Evolutionary conservation across 2,113 vertebrate species (phyloP), one percentile per base, ranked within the genome.

Genomic region (Lathamus discolor): DNA sequence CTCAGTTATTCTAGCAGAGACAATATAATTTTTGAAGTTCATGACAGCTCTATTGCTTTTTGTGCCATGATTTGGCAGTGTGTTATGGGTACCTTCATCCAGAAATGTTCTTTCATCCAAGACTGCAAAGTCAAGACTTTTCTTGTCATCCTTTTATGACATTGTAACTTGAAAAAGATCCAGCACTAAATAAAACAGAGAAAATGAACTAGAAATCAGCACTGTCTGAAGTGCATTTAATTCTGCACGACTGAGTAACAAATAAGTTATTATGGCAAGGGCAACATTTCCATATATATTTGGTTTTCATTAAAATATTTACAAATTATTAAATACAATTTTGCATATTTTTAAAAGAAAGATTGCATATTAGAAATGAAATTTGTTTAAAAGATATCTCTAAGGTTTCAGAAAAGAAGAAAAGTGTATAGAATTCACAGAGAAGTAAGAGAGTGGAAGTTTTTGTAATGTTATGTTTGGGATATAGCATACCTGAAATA

Each of bases 1-100:
- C 94, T 63, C 92, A 95, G 97, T 97, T 97, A 97, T 97, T 98
- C 87, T 96, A 95, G 91, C 72, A 96, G 72, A 97, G 89, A 97
- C 92, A 97, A 98, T 97, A 97, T 97, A 97, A 97, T 97, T 98
- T 98, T 96, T 97, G 95, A 98, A 97, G 90, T 97, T 97, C 91
- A 63, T 98, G 98, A 98, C 97, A 98, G 97, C 64, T 98, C 97
- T 96, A 96, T 98, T 97, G 97, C 97, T 97, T 97, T 98, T 92
- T 96, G 92, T 92, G 94, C 95, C 81, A 88, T 69, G 85, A 96
- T 97, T 95, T 94, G 83, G 90, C 87, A 92, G 90, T 95, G 51
- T 88, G 91, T 97, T 98, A 95, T 93, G 46, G 27, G 93, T 28
- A 74, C 83, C 84, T 97, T 97, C 86, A 96, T 97, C 95, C 93